phyloP scores from a whole-genome alignment of 2,888 invertebrate genomes.

The Carcina quercana region DNA sequence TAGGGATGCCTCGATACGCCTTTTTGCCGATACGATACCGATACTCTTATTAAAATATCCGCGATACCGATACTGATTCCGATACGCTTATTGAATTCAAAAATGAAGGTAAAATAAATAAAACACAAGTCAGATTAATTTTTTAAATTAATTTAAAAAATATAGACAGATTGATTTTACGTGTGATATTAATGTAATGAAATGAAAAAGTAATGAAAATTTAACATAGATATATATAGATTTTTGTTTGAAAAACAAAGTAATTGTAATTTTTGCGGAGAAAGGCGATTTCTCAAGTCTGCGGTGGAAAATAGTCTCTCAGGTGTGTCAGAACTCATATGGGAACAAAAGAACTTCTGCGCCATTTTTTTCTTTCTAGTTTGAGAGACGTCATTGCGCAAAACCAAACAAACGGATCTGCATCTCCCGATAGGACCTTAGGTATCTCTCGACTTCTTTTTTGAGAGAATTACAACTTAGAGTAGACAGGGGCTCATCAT shows the following conservation, averaged over 20 bases:
- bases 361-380: conserved; percentile 1
- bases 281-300: conserved; percentile 4
- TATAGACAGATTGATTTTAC: too few species aligned
- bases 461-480: conserved; percentile 2
- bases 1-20: too few species aligned
- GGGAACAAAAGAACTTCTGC: conserved; percentile 1
- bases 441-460: conserved; percentile 4
- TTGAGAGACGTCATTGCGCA: not conserved
- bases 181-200: too few species aligned
- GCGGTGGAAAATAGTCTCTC: conserved; percentile 7
- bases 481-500: conserved; percentile 3
- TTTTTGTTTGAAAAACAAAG: conserved; percentile 1
- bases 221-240: conserved; percentile 1
- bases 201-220: not conserved
- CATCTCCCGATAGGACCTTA: conserved; percentile 3
- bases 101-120: not conserved
- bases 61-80: too few species aligned
- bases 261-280: conserved; percentile 1
- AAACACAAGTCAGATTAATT: not conserved
- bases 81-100: conserved; percentile 2
- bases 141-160: not conserved
- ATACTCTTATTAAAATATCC: not conserved
- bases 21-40: conserved; percentile 5
- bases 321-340: conserved; percentile 3
- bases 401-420: conserved; percentile 1